Evolutionary conservation across 2,113 vertebrate species (phyloP).

Genomic region (Nanorana parkeri): DNA sequence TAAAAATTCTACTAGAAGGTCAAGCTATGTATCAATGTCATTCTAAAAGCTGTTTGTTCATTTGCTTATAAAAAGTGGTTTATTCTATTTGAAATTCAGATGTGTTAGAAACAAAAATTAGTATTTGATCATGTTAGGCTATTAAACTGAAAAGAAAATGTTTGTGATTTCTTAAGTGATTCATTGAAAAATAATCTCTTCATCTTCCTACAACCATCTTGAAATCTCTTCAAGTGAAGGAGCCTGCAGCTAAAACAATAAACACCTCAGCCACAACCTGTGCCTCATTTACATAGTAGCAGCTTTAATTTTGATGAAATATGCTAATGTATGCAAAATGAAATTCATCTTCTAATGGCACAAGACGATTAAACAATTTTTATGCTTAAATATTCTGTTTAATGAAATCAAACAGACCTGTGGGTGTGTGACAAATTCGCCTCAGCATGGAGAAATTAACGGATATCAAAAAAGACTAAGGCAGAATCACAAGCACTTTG

Average conservation of each 20-base stretch:
- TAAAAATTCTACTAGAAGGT: background rate
- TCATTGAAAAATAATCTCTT: conserved; percentile 38
- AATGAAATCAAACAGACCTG: conserved; percentile 98
- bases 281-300: conserved; percentile 90
- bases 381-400: conserved; percentile 99
- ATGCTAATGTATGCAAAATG: conserved; percentile 99
- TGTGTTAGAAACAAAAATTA: conserved; percentile 18
- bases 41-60: background rate
- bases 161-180: conserved; percentile 45
- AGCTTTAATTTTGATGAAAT: conserved; percentile 89
- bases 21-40: conserved; percentile 6
- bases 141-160: conserved; percentile 45
- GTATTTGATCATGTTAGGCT: conserved; percentile 36
- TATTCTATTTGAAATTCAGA: background rate
- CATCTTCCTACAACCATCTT: conserved; percentile 61
- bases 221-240: conserved; percentile 84
- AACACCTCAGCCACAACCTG: conserved; percentile 94
- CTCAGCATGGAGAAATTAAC: conserved; percentile 87
- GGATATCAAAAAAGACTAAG: conserved; percentile 75
- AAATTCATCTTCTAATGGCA: conserved; percentile 99
- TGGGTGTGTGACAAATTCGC: conserved; percentile 88
- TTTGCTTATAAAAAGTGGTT: background rate
- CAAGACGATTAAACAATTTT: conserved; percentile 99
- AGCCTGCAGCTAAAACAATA: conserved; percentile 93
- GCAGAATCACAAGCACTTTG: conserved; percentile 61